A percentile compares a stretch with the other conserved stretches of the same genome.
These are phyloP conservation scores for Synodontis membranacea DNA, from an alignment of 2,113 vertebrate species.

Conservation along the genomic window DNA sequence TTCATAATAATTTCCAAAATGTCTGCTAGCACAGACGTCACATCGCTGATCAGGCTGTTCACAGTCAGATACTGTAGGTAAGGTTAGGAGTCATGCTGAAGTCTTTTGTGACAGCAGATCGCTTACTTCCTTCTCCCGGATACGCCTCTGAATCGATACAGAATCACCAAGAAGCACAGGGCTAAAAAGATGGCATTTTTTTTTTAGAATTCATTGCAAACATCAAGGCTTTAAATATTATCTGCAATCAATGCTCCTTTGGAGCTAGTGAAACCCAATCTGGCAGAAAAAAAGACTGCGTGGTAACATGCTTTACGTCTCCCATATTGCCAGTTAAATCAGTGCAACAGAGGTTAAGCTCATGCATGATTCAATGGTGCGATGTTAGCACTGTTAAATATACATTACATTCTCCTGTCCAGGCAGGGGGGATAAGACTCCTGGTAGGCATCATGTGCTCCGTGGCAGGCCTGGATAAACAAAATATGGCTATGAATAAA, in stretches of 20 bases:
- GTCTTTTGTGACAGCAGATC: neutral
- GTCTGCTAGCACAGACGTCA: neutral
- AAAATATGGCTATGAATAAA: slow-evolving; percentile 63
- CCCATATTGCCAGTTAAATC: slow-evolving; percentile 49
- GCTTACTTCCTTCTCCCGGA: slow-evolving; percentile 22
- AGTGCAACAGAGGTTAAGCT: slow-evolving; percentile 51
- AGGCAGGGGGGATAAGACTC: slow-evolving; percentile 2
- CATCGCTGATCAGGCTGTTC: neutral
- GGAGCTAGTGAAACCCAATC: slow-evolving; percentile 47
- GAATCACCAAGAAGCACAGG: slow-evolving; percentile 24
- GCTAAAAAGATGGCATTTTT: slow-evolving; percentile 39
- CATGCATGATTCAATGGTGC: slow-evolving; percentile 54
- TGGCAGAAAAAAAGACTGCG: slow-evolving; percentile 27
- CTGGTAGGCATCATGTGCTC: slow-evolving; percentile 37
- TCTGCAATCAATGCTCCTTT: slow-evolving; percentile 43
- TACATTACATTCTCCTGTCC: slow-evolving; percentile 45
- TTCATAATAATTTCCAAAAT: neutral
- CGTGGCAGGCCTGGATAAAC: slow-evolving; percentile 44
- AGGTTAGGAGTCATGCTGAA: slow-evolving; percentile 8
- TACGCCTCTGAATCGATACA: slow-evolving; percentile 38
- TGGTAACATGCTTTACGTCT: slow-evolving; percentile 36
- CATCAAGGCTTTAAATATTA: slow-evolving; percentile 28
- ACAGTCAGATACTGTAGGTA: slow-evolving; percentile 4
- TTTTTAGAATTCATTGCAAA: slow-evolving; percentile 39
- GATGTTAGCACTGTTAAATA: slow-evolving; percentile 52